Percentiles rank a stretch among this genome's conserved stretches.
Conservation (phyloP, 2,797 vertebrate species). For the Cryptoblepharus egeriae region DNA sequence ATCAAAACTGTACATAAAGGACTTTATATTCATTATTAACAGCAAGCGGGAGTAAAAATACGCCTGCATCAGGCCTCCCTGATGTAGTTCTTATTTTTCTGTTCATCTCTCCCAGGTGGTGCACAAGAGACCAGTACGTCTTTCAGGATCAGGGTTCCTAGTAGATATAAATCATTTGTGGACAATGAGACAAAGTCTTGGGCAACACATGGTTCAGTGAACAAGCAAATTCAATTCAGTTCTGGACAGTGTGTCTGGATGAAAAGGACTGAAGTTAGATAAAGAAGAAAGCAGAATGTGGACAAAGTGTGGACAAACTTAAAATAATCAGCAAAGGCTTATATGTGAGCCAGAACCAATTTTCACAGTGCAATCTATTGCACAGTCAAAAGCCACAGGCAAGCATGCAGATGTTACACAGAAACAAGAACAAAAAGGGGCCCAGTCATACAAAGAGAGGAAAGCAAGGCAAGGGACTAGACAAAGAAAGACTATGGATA, state of each 20-base stretch:
- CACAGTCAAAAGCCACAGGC: not conserved
- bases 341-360: not conserved
- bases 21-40: not conserved
- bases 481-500: no score
- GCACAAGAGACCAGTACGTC: not conserved
- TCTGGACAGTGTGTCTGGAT: not conserved
- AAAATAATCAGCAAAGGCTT: not conserved
- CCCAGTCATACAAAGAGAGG: no score
- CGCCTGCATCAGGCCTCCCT: not conserved
- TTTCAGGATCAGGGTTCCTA: not conserved
- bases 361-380: not conserved
- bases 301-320: not conserved
- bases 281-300: no score
- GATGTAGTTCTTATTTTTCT: not conserved
- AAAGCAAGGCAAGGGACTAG: no score
- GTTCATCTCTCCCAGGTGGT: not conserved
- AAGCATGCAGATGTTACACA: no score
- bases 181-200: not conserved
- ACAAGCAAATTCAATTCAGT: not conserved
- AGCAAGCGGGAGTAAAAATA: not conserved
- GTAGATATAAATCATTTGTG: no score
- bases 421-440: no score
- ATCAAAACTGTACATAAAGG: not conserved
- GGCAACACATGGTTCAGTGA: not conserved
- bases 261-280: not conserved